phyloP scores from a whole-genome alignment of 1,140 invertebrate genomes.

The Calliphora vicina region DNA sequence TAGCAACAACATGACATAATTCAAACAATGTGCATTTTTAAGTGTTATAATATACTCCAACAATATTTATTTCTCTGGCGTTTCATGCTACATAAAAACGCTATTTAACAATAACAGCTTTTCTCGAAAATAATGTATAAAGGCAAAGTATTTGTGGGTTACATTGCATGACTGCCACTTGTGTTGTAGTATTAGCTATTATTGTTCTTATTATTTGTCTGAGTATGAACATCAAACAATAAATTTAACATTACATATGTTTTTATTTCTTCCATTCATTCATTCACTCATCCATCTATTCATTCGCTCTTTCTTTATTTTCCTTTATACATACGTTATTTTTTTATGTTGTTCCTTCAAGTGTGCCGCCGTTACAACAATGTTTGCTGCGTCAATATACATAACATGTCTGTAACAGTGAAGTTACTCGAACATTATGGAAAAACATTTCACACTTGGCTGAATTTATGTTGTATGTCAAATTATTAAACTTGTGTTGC shows the following conservation, averaged over 20 bases:
- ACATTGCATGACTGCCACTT: not conserved
- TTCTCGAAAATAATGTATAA: not conserved
- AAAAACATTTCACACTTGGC: not conserved
- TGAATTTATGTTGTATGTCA: not conserved
- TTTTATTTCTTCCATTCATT: too few relatives aligned
- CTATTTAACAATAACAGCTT: too few relatives aligned
- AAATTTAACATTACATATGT: too few relatives aligned
- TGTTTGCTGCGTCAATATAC: not conserved
- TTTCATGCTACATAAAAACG: not conserved
- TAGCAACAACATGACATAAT: too few relatives aligned
- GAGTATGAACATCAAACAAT: not conserved
- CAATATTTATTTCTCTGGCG: too few relatives aligned
- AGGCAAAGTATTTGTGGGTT: not conserved
- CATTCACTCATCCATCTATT: not conserved
- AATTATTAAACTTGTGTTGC: too few relatives aligned
- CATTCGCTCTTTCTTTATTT: too few relatives aligned
- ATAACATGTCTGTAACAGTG: too few relatives aligned
- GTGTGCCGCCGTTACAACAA: not conserved
- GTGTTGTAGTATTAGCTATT: not conserved
- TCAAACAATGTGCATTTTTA: too few relatives aligned
- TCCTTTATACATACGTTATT: too few relatives aligned
- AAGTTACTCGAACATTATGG: not conserved
- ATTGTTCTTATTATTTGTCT: not conserved
- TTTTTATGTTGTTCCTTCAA: too few relatives aligned
- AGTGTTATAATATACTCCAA: too few relatives aligned